These are phyloP conservation scores for Oryzias melastigma DNA, from an alignment of 2,113 vertebrate species.

Conservation along the genomic window DNA sequence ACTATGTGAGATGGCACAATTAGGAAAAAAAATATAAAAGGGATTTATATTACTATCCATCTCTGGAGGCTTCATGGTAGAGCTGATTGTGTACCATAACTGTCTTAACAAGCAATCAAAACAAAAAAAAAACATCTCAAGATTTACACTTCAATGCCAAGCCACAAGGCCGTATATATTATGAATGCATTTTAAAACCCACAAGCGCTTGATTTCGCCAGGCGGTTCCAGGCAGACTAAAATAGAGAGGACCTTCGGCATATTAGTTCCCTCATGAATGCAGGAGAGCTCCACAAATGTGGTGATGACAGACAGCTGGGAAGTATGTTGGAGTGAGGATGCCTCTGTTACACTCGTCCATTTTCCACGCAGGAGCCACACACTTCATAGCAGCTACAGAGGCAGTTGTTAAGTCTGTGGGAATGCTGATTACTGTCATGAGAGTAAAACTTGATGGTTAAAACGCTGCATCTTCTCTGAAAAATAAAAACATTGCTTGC, in stretches of 20 bases:
- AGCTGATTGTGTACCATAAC: not conserved
- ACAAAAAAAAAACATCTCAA: not conserved
- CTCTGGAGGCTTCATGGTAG: not conserved
- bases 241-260: constrained; percentile 59
- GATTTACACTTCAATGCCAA: not conserved
- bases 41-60: not conserved
- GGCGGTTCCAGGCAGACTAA: constrained; percentile 34
- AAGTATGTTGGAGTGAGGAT: constrained; percentile 42
- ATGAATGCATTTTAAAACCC: constrained; percentile 10
- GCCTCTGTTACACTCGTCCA: constrained; percentile 8
- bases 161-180: constrained; percentile 2
- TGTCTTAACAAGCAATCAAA: not conserved
- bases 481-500: not conserved
- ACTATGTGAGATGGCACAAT: not conserved
- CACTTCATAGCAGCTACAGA: not conserved
- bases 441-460: not conserved
- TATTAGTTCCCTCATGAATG: constrained; percentile 31
- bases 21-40: not conserved
- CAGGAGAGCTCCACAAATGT: constrained; percentile 20
- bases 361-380: constrained; percentile 20
- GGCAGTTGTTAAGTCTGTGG: not conserved
- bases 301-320: constrained; percentile 56
- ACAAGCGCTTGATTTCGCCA: constrained; percentile 10
- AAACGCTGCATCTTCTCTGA: not conserved
- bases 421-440: not conserved